phyloP scores from a whole-genome alignment of 2,888 invertebrate genomes.

The Carabus problematicus region DNA sequence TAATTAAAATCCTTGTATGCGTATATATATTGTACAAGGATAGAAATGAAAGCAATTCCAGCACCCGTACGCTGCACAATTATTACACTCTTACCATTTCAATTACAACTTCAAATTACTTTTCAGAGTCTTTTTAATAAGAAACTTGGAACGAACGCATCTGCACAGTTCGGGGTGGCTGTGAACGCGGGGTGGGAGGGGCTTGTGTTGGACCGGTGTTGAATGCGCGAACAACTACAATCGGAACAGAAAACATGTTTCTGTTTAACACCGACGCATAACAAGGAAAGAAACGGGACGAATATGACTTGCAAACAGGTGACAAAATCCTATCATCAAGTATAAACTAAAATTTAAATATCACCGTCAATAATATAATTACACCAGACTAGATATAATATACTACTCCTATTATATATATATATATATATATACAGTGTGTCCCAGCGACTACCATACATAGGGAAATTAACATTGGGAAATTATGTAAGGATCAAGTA shows the following conservation, averaged over 20 bases:
- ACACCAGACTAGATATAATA: no score
- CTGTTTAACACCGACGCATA: no score
- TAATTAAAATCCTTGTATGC: constrained; percentile 58
- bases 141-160: constrained; percentile 52
- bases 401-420: no score
- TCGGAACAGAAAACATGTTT: constrained; percentile 20
- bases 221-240: constrained; percentile 45
- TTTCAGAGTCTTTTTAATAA: constrained; percentile 60
- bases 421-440: constrained; percentile 4
- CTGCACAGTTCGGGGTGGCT: constrained; percentile 45
- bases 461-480: no score
- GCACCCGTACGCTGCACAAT: constrained; percentile 53
- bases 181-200: constrained; percentile 11
- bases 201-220: constrained; percentile 44
- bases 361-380: no score
- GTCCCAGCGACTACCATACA: no score
- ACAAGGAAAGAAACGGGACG: no score
- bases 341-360: no score
- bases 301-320: no score
- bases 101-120: constrained; percentile 62
- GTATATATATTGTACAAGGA: constrained; percentile 50
- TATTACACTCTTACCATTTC: constrained; percentile 61
- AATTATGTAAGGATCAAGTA: no score
- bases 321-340: no score
- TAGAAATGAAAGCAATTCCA: constrained; percentile 56